Evolutionary conservation across 1,140 invertebrate species (phyloP).

Genomic region (Solenopsis invicta): DNA sequence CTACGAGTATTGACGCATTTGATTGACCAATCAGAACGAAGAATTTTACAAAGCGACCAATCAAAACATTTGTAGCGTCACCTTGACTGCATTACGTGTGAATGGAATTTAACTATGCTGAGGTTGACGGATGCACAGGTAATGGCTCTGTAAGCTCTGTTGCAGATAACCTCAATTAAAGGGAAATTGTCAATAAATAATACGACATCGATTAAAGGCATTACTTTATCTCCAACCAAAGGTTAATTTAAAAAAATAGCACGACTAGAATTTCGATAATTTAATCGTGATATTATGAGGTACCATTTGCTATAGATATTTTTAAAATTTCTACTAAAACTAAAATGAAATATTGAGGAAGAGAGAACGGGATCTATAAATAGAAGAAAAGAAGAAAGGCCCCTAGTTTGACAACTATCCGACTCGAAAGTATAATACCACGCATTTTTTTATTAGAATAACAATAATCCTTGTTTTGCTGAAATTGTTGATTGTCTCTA

Average conservation of each 20-base stretch:
- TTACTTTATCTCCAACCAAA: no score
- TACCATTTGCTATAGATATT: background rate
- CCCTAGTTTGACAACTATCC: background rate
- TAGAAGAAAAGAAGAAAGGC: background rate
- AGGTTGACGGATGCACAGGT: background rate
- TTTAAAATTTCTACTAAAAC: background rate
- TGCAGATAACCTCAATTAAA: slow-evolving; percentile 3
- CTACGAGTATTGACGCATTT: no score
- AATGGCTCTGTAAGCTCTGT: no score
- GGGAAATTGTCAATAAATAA: background rate
- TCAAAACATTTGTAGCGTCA: no score
- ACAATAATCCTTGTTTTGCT: background rate
- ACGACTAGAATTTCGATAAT: background rate
- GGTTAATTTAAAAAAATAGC: background rate
- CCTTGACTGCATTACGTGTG: no score
- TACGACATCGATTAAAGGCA: no score
- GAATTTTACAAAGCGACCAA: no score
- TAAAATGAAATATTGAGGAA: background rate
- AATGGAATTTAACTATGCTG: no score
- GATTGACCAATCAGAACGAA: no score
- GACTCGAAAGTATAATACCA: background rate
- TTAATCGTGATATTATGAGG: background rate
- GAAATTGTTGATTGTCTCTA: no score
- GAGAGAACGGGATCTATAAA: background rate
- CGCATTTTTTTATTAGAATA: background rate